Evolutionary conservation across 2,888 invertebrate species (phyloP).

Genomic region (Ceraclea dissimilis): DNA sequence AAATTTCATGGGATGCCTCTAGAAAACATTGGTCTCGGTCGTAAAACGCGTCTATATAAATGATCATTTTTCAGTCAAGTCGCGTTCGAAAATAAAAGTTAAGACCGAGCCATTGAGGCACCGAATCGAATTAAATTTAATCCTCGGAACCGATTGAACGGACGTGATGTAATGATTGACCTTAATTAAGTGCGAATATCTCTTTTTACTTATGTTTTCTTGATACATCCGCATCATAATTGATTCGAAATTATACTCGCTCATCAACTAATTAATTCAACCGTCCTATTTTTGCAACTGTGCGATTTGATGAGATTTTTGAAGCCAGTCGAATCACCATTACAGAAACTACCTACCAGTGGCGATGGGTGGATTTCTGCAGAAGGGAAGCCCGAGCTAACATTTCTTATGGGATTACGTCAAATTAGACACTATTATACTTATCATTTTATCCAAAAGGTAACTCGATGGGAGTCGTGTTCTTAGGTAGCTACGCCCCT

Average conservation of each 20-base stretch:
- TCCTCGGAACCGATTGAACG: constrained; percentile 14
- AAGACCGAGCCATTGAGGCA: constrained; percentile 12
- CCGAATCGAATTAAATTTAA: constrained; percentile 18
- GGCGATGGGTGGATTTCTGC: no score
- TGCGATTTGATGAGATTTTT: no score
- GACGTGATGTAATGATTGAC: constrained; percentile 11
- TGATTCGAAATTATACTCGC: background rate
- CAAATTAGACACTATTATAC: no score
- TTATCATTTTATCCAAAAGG: no score
- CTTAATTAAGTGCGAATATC: constrained; percentile 15
- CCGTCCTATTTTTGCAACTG: no score
- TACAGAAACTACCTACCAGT: no score
- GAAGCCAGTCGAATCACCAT: no score
- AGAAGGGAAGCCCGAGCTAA: no score
- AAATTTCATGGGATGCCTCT: constrained; percentile 19
- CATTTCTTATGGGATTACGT: no score
- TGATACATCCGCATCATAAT: constrained; percentile 9
- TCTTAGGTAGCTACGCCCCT: no score
- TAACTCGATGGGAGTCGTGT: no score
- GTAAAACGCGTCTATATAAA: constrained; percentile 18
- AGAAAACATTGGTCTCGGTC: constrained; percentile 16
- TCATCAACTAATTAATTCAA: no score
- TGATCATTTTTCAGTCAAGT: constrained; percentile 16
- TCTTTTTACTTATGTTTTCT: constrained; percentile 13
- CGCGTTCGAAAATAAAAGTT: constrained; percentile 18